Evolutionary conservation across 2,113 vertebrate genomes (phyloP), one percentile per base, ranked within the genome.

Genomic region (Galbula dea): DNA sequence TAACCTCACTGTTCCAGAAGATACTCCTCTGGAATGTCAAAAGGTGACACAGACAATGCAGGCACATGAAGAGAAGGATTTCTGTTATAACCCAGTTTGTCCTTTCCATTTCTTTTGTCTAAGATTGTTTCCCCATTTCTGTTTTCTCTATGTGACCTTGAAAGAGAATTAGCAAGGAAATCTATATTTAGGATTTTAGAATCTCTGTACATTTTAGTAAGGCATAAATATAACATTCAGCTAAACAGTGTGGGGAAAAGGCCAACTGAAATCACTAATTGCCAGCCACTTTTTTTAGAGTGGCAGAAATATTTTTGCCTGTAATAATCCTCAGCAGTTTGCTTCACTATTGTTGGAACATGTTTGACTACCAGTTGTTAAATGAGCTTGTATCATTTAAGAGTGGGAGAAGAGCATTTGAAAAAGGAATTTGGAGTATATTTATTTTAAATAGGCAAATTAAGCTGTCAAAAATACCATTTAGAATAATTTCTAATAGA

Each of bases 251-350:
- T 91, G 65, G 89, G 81, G 94, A 96, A 94, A 72, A 73, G 90
- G 80, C 93, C 94, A 93, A 94, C 92, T 95, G 45, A 95, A 95
- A 96, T 94, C 93, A 68, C 75, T 91, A 90, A 96, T 96, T 96
- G 95, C 93, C 95, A 95, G 90, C 96, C 84, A 36, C 87, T 93
- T 93, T 96, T 97, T 97, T 94, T 91, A 94, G 93, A 94, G 88
- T 91, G 92, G 96, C 81, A 96, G 88, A 86, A 95, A 95, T 95
- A 96, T 97, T 98, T 97, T 96, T 96, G 95, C 94, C 91, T 94
- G 91, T 95, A 96, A 96, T 97, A 96, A 97, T 95, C 94, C 95
- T 97, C 73, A 45, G 92, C 92, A 95, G 76, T 94, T 97, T 96
- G 85, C 82, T 95, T 94, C 89, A 91, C 96, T 88, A 72, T 94